These are phyloP conservation scores for Gadus chalcogrammus DNA, from an alignment of 2,113 vertebrate genomes.

Conservation along the genomic window DNA sequence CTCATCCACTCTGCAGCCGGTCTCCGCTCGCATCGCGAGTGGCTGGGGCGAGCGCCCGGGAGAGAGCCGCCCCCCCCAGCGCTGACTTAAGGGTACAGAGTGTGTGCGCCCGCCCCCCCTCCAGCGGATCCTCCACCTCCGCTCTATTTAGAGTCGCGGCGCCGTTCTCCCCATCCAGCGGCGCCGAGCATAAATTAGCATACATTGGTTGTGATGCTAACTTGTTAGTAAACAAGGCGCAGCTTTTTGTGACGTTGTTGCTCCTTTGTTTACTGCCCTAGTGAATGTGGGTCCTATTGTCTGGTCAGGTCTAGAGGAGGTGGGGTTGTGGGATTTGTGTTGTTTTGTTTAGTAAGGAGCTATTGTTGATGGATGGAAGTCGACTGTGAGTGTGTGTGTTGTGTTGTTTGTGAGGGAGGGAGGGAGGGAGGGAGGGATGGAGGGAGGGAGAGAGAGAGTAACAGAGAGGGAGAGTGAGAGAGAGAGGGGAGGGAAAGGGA, in stretches of 20 bases:
- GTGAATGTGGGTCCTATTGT: background rate
- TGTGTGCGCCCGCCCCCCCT: conserved; percentile 23
- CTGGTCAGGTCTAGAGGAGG: too few species aligned
- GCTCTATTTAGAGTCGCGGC: conserved; percentile 17
- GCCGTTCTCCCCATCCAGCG: conserved; percentile 17
- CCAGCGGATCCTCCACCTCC: background rate
- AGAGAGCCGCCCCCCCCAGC: conserved; percentile 49
- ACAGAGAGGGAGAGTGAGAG: too few species aligned
- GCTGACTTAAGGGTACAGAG: conserved; percentile 51
- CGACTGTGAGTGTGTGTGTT: too few species aligned
- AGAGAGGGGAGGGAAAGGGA: too few species aligned
- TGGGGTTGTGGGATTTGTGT: too few species aligned
- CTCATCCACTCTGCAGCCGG: conserved; percentile 47
- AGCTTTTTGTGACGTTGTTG: background rate
- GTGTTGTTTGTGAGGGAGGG: too few species aligned
- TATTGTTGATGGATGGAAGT: too few species aligned
- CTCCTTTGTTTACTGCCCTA: conserved; percentile 11
- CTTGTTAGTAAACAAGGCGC: conserved; percentile 17
- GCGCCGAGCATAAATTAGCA: conserved; percentile 50
- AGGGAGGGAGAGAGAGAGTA: too few species aligned
- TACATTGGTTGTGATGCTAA: conserved; percentile 25
- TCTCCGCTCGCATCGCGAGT: background rate
- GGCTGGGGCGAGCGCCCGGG: conserved; percentile 2
- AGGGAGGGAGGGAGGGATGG: too few species aligned
- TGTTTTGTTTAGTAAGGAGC: too few species aligned